Evolutionary conservation across 2,113 vertebrate genomes (phyloP), one percentile per base, ranked within the genome.

Genomic region (Percina caprodes): DNA sequence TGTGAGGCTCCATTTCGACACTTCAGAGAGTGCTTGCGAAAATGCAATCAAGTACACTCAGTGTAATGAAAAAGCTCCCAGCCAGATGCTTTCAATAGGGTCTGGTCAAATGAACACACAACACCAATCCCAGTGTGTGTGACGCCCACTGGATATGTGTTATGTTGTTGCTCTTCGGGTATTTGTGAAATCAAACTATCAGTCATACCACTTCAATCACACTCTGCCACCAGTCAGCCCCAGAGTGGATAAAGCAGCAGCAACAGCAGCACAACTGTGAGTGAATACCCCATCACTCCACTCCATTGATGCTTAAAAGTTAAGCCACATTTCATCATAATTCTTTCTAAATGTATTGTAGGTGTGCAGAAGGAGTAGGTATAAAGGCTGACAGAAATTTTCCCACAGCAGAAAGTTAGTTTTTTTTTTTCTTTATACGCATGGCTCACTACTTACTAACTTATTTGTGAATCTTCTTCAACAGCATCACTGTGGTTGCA

Each of bases 61-160:
- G 60, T 82, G 61, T 91, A 91, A 92, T 92, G 90, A 93, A 93
- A 93, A 90, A 90, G 81, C 88, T 93, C 65, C 72, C 56, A 80
- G 88, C 90, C 83, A 91, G 83, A 79, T 93, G 87, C 70, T 78
- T 81, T 73, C 54, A 80, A 80, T 75, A 51, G 62, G 48, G 21
- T 18, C 51, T 60, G 71, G 75, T 68, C 59, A 51, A 79, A 82
- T 83, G 46, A 86, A 85, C 72, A 71, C 67, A 21, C 69, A 59
- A 35, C 78, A 74, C 62, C 79, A 79, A 79, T 88, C 89, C 82
- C 70, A 26, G n/a, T 70, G 79, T 73, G 33, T 69, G 68, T 23
- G n/a, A 59, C 51, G 35, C 80, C 73, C 26, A 24, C 77, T 70
- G 76, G 72, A 86, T 83, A 46, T 11, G 23, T 87, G 72, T 85